Conservation (phyloP, 2,113 vertebrate genomes). For the Argyrosomus japonicus region DNA sequence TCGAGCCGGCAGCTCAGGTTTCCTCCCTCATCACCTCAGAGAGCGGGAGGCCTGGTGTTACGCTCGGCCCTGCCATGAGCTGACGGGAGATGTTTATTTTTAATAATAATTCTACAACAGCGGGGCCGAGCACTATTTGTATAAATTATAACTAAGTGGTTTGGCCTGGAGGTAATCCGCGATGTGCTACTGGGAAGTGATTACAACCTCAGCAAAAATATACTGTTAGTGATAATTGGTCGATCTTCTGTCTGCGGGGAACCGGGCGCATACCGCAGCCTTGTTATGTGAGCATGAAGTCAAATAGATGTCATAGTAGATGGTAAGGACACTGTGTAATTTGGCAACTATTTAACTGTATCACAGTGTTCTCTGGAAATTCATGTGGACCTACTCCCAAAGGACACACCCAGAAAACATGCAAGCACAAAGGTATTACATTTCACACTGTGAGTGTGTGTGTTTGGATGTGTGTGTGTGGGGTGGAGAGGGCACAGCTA, state of each 20-base stretch:
- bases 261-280: background rate
- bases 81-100: slow-evolving; percentile 79
- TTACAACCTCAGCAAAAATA: slow-evolving; percentile 75
- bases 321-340: background rate
- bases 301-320: slow-evolving; percentile 4
- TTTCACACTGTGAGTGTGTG: slow-evolving; percentile 26
- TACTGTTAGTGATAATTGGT: slow-evolving; percentile 72
- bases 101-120: slow-evolving; percentile 81
- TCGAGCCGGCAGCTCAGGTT: slow-evolving; percentile 63
- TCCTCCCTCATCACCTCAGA: slow-evolving; percentile 59
- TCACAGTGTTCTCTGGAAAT: slow-evolving; percentile 31
- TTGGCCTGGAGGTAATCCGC: slow-evolving; percentile 73
- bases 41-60: slow-evolving; percentile 47
- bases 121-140: slow-evolving; percentile 73
- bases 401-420: slow-evolving; percentile 56
- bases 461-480: background rate
- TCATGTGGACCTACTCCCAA: background rate
- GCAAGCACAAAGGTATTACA: slow-evolving; percentile 39
- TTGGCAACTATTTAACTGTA: slow-evolving; percentile 14
- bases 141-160: slow-evolving; percentile 82
- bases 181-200: slow-evolving; percentile 73
- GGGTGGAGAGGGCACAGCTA: slow-evolving; percentile 37
- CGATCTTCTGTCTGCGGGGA: slow-evolving; percentile 53
- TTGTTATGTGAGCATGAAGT: background rate
- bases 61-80: slow-evolving; percentile 51